Base-by-base conservation (phyloP, 2,113 vertebrate genomes). In the Zootoca vivipara region DNA sequence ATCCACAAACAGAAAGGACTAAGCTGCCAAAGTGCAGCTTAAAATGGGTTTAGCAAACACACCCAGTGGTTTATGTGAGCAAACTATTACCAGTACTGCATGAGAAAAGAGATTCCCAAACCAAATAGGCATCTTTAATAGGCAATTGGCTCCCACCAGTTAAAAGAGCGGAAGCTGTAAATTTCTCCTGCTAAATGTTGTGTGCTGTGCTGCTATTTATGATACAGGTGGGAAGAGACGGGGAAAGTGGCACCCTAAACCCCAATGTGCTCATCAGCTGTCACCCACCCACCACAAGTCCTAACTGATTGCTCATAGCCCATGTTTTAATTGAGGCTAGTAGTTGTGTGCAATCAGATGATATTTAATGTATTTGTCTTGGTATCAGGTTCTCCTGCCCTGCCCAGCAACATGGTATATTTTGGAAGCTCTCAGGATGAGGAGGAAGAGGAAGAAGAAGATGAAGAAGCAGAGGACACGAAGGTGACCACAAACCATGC, bases 391-490 rank as follows among this genome's bases (percentile, higher is more conserved):
- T 99, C 99, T 89, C 95, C 98, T 87, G 99, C 99, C 78, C 97
- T 99, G 97, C 99, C 99, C 96, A 98, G 96, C 96, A 98, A 97
- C 97, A 98, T 99, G 98, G 97, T 98, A 4, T 99, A 98, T 97
- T 99, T 99, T 15, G 99, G 99, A 95, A 98, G 98, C 96, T 99
- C 99, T 97, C 99, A 99, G 97, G 99, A 99, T 74, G 99, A 99
- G 85, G 98, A 98, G 87, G 98, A 99, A 42, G 97, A 98, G 83
- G 98, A 98, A 82, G 98, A 99, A 64, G 98, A 98, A 78, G 97
- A 97, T 24, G 97, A 97, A 89, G 97, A 97, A 91, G 95, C 95
- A 80, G 98, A 98, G 94, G 98, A 98, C 78, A 81, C 96, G 95
- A 98, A 97, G 96, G 89, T 95, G 94, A 92, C 96, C 92, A 95